phyloP scores from a whole-genome alignment of 2,113 vertebrate species.

The Synchiropus splendidus region DNA sequence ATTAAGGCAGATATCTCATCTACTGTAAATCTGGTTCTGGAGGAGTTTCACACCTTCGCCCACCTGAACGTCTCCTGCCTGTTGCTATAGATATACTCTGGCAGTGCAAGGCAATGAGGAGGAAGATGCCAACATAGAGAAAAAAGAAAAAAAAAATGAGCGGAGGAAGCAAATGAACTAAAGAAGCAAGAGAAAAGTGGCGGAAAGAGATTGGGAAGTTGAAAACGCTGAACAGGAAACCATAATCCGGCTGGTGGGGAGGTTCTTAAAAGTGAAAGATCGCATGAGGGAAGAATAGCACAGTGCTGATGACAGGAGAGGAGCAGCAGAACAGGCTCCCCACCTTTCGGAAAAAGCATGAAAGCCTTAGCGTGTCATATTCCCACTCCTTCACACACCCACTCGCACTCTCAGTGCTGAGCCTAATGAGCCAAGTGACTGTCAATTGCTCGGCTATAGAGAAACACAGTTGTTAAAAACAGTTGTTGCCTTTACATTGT shows the following conservation, averaged over 20 bases:
- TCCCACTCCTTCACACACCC: constrained; percentile 37
- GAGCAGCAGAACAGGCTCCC: constrained; percentile 44
- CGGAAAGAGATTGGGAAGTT: constrained; percentile 10
- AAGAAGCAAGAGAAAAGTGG: constrained; percentile 19
- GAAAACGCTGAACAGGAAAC: constrained; percentile 17
- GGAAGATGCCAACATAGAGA: constrained; percentile 40
- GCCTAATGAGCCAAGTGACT: constrained; percentile 63
- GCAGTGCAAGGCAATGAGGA: constrained; percentile 25
- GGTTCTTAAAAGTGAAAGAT: constrained; percentile 37
- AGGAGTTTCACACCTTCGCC: constrained; percentile 56
- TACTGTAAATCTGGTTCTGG: constrained; percentile 19
- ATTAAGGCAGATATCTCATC: constrained; percentile 17
- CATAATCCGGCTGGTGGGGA: constrained; percentile 32
- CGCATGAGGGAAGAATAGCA: constrained; percentile 21
- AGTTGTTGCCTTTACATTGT: too few species aligned
- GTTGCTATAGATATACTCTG: constrained; percentile 66
- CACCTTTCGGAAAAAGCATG: constrained; percentile 54
- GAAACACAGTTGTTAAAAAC: constrained; percentile 25
- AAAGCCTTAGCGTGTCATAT: constrained; percentile 43
- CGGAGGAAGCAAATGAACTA: constrained; percentile 35
- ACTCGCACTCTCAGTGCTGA: constrained; percentile 48
- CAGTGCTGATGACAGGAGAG: constrained; percentile 33
- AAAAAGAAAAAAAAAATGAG: constrained; percentile 27
- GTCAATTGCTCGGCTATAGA: constrained; percentile 30
- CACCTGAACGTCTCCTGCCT: constrained; percentile 56